Evolutionary conservation across 1,140 invertebrate genomes (phyloP).

Genomic region (Ceratina australensis): DNA sequence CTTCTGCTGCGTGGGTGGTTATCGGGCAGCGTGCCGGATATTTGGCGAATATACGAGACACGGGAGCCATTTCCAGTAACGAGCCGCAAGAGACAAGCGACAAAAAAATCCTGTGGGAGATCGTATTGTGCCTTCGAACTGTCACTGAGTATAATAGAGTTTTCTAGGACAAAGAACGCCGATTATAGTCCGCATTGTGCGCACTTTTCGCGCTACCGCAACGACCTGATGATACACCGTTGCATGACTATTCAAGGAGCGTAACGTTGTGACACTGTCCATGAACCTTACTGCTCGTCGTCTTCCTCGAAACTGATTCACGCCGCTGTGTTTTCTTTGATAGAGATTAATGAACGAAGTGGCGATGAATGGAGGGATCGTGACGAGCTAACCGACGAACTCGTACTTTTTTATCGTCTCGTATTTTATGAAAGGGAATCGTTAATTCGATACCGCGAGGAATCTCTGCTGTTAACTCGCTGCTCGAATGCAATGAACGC

Average conservation of each 20-base stretch:
- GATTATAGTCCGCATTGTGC: conserved; percentile 60
- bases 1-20: conserved; percentile 9
- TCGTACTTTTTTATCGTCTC: background rate
- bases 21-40: conserved; percentile 41
- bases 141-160: conserved; percentile 51
- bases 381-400: background rate
- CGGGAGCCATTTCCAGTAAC: conserved; percentile 43
- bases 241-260: conserved; percentile 34
- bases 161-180: conserved; percentile 55
- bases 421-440: no score
- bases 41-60: conserved; percentile 54
- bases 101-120: conserved; percentile 35
- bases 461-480: no score
- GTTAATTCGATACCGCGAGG: no score
- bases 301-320: background rate
- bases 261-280: conserved; percentile 5
- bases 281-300: background rate
- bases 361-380: background rate
- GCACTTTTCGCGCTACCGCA: conserved; percentile 1
- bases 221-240: conserved; percentile 9
- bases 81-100: conserved; percentile 14
- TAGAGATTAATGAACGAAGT: conserved; percentile 4
- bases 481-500: no score
- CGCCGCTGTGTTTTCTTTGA: background rate
- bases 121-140: conserved; percentile 44